phyloP scores from a whole-genome alignment of 2,888 invertebrate species.

The Rosalia funebris region DNA sequence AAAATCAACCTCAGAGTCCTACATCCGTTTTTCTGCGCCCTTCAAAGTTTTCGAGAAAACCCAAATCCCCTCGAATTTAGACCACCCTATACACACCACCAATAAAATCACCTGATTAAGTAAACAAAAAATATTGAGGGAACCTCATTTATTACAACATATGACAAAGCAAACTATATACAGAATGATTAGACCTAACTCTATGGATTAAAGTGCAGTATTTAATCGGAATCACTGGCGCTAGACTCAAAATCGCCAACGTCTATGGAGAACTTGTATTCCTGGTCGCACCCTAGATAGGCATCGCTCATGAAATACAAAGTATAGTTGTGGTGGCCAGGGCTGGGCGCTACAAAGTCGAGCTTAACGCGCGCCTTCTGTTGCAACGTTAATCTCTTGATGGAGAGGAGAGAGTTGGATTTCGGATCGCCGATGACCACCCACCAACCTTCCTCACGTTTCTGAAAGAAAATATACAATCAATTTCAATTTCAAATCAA shows the following conservation, averaged over 20 bases:
- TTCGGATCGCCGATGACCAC: constrained; percentile 98
- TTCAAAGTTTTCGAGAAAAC: too few relatives aligned
- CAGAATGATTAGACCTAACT: not conserved
- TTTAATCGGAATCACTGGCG: constrained; percentile 69
- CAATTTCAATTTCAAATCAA: too few relatives aligned
- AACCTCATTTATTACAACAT: too few relatives aligned
- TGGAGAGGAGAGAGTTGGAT: constrained; percentile 92
- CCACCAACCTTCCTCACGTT: constrained; percentile 97
- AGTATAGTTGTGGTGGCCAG: constrained; percentile 90
- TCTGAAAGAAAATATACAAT: constrained; percentile 68
- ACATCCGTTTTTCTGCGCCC: too few relatives aligned
- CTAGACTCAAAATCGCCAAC: constrained; percentile 81
- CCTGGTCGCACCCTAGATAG: constrained; percentile 99
- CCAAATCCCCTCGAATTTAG: too few relatives aligned
- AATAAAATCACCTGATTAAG: too few relatives aligned
- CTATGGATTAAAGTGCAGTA: not conserved
- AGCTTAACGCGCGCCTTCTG: constrained; percentile 88
- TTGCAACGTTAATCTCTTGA: constrained; percentile 94
- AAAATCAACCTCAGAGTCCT: too few relatives aligned
- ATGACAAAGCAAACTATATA: too few relatives aligned
- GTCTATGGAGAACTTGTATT: constrained; percentile 91
- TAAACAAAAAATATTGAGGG: too few relatives aligned
- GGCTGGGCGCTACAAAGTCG: constrained; percentile 93
- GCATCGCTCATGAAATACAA: constrained; percentile 99
- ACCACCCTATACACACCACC: too few relatives aligned